Base-by-base conservation (phyloP, 2,113 vertebrate genomes). In the Nannobrachium achirus region DNA sequence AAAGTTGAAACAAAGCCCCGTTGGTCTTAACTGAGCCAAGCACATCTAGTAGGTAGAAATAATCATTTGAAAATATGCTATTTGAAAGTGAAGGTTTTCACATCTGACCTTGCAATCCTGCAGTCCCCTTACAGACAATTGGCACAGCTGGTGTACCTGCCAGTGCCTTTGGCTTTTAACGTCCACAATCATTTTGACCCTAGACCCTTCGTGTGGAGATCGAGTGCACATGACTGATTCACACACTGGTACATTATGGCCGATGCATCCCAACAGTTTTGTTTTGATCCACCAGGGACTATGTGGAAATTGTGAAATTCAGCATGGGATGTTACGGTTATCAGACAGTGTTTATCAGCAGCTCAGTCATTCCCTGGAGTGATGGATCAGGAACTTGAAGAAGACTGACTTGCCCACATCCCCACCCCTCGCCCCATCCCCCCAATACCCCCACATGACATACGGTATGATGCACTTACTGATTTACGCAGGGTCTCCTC, bases 321-420 rank as follows among this genome's bases (percentile, higher is more conserved):
- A 38, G 55, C 58, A 20, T 33, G 19, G 70, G 69, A 71, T 52
- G 55, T 75, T 79, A 53, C 8, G 41, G 20, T 51, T 41, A 69
- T 75, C 62, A 69, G 73, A 39, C 51, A 76, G 16, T 80, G 77
- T 82, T 79, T 82, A 83, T 83, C 80, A 83, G 52, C 70, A 61
- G 70, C 73, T 69, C 45, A 71, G 71, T 73, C 62, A 80, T 85
- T 79, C 84, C 75, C 66, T 66, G 10, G 1, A 63, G 67, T 89
- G 84, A 89, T 89, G 78, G 80, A 88, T 84, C 25, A 39, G 72
- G 58, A 44, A 75, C 70, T 40, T 71, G 63, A 57, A 61, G 60
- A 75, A 76, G 75, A 85, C 51, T 57, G 71, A 83, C 25, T 33
- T 82, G 73, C 19, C 50, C 33, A 33, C 25, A 4, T 25, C 25